A percentile compares a stretch with the other conserved stretches of the same genome.
Conservation (phyloP, 2,888 invertebrate genomes). For the Sinotaia quadrata region DNA sequence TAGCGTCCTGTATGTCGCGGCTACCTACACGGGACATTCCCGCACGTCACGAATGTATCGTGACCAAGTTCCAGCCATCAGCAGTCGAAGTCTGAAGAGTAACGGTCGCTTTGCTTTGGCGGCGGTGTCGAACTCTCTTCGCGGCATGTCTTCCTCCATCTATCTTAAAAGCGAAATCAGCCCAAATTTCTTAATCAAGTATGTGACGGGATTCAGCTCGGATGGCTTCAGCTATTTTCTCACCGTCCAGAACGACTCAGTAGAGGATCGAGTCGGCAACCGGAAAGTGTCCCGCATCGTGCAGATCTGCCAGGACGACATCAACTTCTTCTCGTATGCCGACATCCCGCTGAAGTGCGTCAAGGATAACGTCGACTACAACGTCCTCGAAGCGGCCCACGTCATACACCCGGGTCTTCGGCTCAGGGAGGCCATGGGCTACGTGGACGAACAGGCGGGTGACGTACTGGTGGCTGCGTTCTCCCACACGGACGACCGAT, state of each 20-base stretch:
- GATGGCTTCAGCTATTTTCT: constrained; percentile 74
- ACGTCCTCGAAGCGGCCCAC: constrained; percentile 93
- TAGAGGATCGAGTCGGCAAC: constrained; percentile 63
- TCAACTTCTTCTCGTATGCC: constrained; percentile 96
- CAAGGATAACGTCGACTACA: constrained; percentile 76
- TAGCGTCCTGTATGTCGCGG: constrained; percentile 90
- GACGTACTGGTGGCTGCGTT: constrained; percentile 78
- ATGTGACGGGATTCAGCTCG: constrained; percentile 64
- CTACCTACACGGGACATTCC: constrained; percentile 76
- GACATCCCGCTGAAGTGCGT: constrained; percentile 97
- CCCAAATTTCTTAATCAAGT: constrained; percentile 53
- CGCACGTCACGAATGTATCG: constrained; percentile 50
- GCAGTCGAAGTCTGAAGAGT: constrained; percentile 76
- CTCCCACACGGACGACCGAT: constrained; percentile 76
- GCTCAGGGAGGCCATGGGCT: constrained; percentile 79
- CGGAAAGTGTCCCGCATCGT: constrained; percentile 87
- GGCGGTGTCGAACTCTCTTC: constrained; percentile 42
- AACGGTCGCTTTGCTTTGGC: constrained; percentile 46
- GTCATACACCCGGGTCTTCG: constrained; percentile 94
- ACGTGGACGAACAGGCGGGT: constrained; percentile 44
- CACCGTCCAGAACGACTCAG: constrained; percentile 85
- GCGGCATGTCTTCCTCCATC: constrained; percentile 47
- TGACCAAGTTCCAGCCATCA: constrained; percentile 90
- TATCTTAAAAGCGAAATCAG: constrained; percentile 51
- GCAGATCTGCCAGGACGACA: constrained; percentile 95